These are phyloP conservation scores for Siniperca chuatsi DNA, from an alignment of 2,113 vertebrate genomes.

Conservation along the genomic window DNA sequence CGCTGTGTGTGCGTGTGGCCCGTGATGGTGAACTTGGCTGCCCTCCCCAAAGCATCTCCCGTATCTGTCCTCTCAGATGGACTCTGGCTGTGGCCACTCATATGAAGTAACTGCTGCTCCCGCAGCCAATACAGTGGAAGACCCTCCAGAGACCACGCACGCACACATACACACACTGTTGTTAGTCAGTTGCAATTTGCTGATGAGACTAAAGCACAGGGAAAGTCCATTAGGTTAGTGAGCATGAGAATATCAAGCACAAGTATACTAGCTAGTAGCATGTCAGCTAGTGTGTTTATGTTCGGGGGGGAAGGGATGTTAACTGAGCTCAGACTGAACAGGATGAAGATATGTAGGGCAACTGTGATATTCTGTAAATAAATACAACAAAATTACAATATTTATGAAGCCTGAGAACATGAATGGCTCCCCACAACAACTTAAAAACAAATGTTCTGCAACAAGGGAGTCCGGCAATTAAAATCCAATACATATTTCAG, in stretches of 20 bases:
- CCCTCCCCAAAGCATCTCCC: conserved; percentile 24
- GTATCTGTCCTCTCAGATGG: conserved; percentile 39
- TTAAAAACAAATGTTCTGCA: not conserved
- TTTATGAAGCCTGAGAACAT: conserved; percentile 20
- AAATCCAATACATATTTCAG: not conserved
- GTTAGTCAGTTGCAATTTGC: conserved; percentile 58
- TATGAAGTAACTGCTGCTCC: conserved; percentile 37
- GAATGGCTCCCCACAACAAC: not conserved
- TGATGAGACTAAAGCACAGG: conserved; percentile 44
- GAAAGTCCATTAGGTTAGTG: conserved; percentile 64
- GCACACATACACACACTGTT: conserved; percentile 3
- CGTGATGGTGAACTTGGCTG: conserved; percentile 46
- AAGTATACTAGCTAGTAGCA: conserved; percentile 3
- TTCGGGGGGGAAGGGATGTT: not conserved
- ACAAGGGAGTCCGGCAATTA: too few relatives aligned
- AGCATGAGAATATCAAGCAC: conserved; percentile 24
- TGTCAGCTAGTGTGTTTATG: not conserved
- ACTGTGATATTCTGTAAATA: not conserved
- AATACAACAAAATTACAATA: conserved; percentile 1
- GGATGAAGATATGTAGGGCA: conserved; percentile 4
- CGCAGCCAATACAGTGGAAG: conserved; percentile 28
- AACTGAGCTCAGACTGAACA: not conserved
- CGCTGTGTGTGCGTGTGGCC: not conserved
- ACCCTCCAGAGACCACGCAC: conserved; percentile 17
- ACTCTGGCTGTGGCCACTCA: conserved; percentile 37